Evolutionary conservation across 2,888 invertebrate genomes (phyloP).

Genomic region (Drosophila ezoana): DNA sequence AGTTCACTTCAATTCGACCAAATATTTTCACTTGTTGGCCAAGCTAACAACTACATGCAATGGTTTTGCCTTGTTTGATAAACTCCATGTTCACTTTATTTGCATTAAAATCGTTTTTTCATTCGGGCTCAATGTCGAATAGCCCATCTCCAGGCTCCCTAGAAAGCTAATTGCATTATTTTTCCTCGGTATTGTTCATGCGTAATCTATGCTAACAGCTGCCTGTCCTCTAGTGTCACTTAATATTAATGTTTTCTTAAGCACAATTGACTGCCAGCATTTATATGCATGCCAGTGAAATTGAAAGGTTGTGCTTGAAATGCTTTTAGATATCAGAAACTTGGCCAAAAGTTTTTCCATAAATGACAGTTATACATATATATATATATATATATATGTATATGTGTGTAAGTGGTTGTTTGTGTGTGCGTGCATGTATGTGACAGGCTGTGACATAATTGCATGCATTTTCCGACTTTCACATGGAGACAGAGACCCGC

Average conservation of each 20-base stretch:
- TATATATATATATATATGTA: not conserved
- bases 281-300: slow-evolving; percentile 26
- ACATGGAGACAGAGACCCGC: slow-evolving; percentile 58
- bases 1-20: not conserved
- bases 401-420: slow-evolving; percentile 1
- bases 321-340: slow-evolving; percentile 35
- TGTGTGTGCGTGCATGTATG: not conserved
- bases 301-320: slow-evolving; percentile 42
- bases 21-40: no score
- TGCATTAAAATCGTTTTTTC: not conserved
- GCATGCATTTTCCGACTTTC: slow-evolving; percentile 54
- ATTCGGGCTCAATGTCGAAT: no score
- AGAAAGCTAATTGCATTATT: slow-evolving; percentile 10
- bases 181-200: not conserved
- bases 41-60: no score
- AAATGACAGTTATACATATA: slow-evolving; percentile 17
- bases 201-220: not conserved
- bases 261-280: slow-evolving; percentile 23
- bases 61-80: not conserved
- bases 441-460: slow-evolving; percentile 51
- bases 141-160: not conserved
- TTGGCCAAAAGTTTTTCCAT: slow-evolving; percentile 23
- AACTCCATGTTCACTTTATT: not conserved
- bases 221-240: slow-evolving; percentile 6
- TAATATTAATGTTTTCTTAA: slow-evolving; percentile 28